Base-by-base conservation (phyloP, 1,140 invertebrate genomes). In the Drosophila dunni region DNA sequence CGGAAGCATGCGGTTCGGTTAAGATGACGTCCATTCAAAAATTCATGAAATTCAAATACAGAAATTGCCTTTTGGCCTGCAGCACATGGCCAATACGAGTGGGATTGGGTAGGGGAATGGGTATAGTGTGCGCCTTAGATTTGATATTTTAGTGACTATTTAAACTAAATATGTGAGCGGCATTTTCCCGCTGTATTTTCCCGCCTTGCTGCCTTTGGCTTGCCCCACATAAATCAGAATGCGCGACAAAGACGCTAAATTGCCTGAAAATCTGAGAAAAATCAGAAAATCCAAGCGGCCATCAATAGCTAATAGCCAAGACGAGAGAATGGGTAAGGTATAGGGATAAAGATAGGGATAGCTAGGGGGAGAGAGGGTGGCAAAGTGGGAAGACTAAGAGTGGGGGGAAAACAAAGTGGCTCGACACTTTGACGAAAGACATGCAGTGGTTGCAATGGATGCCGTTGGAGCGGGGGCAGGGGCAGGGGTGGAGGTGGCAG, bases 361-460 rank as follows among this genome's bases (percentile, higher is more conserved):
- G 78, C 70, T 1, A 7, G 1, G 17, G 48, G 34, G 20, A 13
- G 0, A 29, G 24, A 29, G 11, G 64, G 61, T 57, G 79, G 74
- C 60, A 80, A 71, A 80, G 76, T 24, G 45, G 11, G 34, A n/a
- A 45, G 48, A 38, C 24, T 15, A 24, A 33, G 36, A 3, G 7
- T n/a, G 10, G 64, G 17, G 20, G 13, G 5, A 45, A 42, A 24
- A 58, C 71, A 77, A 88, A 88, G 84, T 88, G 83, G 76, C 79
- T 88, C 83, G 83, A 88, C 83, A 88, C 83, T 88, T 88, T 88
- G 83, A 88, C 84, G 83, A 88, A 80, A 88, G 83, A 86, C 83
- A 88, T 81, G 73, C 83, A 88, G 79, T 71, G 76, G 72, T 57
- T 74, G 71, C 71, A 68, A 68, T 65, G 61, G 48, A 67, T 61